A percentile compares a stretch with the other conserved stretches of the same genome.
Evolutionary conservation across 2,888 invertebrate genomes (phyloP).

Genomic region (Leptinotarsa rubiginosa): DNA sequence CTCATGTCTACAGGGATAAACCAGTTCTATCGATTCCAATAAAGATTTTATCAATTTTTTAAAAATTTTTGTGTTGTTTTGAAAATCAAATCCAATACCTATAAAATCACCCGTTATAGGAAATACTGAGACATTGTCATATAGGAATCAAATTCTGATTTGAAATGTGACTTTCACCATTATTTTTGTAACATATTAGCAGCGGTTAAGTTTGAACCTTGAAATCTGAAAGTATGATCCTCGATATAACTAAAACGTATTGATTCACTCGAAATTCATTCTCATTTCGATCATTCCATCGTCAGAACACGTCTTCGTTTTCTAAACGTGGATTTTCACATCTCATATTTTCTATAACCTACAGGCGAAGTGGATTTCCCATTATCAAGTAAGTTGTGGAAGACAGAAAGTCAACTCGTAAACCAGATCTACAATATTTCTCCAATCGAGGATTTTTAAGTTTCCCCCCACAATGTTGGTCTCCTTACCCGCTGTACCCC

Average conservation of each 20-base stretch:
- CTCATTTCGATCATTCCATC: background rate
- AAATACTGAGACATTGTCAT: too few species aligned
- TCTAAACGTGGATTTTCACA: slow-evolving; percentile 28
- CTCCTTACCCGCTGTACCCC: background rate
- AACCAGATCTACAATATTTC: background rate
- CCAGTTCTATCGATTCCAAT: too few species aligned
- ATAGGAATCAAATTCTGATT: too few species aligned
- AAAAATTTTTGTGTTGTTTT: too few species aligned
- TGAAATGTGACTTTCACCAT: too few species aligned
- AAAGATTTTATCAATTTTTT: too few species aligned
- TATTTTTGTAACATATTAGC: too few species aligned
- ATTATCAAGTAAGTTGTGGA: slow-evolving; percentile 62
- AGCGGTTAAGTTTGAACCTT: too few species aligned
- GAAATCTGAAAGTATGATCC: too few species aligned
- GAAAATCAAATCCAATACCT: too few species aligned
- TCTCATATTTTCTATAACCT: slow-evolving; percentile 52
- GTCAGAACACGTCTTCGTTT: background rate
- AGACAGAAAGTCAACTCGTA: background rate
- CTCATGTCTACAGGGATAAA: too few species aligned
- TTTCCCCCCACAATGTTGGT: background rate
- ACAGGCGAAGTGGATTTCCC: slow-evolving; percentile 64
- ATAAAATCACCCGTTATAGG: too few species aligned
- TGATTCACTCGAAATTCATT: background rate
- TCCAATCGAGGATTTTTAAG: background rate
- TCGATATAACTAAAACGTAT: background rate